Conservation (phyloP, 2,888 invertebrate genomes). For the Sinopyrophorus schimmeli region DNA sequence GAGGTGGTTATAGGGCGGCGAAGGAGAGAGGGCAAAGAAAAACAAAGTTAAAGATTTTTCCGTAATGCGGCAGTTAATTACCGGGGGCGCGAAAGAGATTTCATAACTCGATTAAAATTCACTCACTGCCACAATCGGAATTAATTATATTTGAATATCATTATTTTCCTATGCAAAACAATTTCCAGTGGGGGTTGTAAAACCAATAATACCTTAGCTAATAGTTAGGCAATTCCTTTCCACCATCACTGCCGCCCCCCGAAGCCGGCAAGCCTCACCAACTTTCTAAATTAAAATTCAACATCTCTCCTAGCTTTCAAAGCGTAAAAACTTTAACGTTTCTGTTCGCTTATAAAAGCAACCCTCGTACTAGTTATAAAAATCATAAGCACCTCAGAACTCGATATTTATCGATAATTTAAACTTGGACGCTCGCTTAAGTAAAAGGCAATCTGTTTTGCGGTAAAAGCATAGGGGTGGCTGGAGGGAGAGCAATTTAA, state of each 20-base stretch:
- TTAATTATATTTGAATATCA: slow-evolving; percentile 40
- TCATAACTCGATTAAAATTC: slow-evolving; percentile 40
- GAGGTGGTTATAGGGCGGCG: too few species aligned
- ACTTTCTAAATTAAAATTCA: slow-evolving; percentile 5
- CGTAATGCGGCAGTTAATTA: slow-evolving; percentile 32
- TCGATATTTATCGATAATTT: slow-evolving; percentile 23
- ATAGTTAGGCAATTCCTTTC: slow-evolving; percentile 23
- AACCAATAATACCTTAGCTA: slow-evolving; percentile 28
- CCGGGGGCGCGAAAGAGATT: slow-evolving; percentile 23
- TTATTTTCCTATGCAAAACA: slow-evolving; percentile 34
- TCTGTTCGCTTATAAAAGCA: too few species aligned
- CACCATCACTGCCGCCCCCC: slow-evolving; percentile 10
- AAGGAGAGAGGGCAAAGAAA: too few species aligned
- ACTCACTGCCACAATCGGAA: slow-evolving; percentile 38
- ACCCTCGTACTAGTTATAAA: too few species aligned
- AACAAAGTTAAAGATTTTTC: slow-evolving; percentile 34
- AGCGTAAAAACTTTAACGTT: too few species aligned
- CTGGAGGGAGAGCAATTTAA: slow-evolving; percentile 39
- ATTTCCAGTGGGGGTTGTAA: slow-evolving; percentile 24
- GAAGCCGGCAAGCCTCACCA: background rate
- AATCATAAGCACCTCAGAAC: too few species aligned
- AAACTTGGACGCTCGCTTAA: slow-evolving; percentile 15
- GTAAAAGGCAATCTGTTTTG: slow-evolving; percentile 27
- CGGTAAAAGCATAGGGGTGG: slow-evolving; percentile 20
- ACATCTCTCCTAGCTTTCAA: too few species aligned